Evolutionary conservation across 2,888 invertebrate genomes (phyloP).

Genomic region (Tachina lurida): DNA sequence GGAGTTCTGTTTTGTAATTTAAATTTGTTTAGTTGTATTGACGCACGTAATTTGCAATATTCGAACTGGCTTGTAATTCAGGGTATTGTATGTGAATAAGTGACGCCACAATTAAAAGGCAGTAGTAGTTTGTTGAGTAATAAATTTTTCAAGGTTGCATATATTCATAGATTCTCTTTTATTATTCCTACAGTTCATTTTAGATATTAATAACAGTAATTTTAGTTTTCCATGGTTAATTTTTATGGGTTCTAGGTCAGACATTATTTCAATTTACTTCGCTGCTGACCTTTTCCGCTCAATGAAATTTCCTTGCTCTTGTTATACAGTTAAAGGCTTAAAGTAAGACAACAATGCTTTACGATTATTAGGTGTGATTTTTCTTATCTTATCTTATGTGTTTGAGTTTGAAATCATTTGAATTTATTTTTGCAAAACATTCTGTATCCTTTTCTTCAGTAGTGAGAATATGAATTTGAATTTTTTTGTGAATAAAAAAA

Average conservation of each 20-base stretch:
- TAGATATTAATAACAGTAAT: background rate
- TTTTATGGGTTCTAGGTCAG: background rate
- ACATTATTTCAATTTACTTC: background rate
- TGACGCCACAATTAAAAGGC: no score
- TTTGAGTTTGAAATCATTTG: background rate
- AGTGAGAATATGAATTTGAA: background rate
- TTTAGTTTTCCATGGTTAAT: constrained; percentile 18
- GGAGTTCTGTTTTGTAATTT: no score
- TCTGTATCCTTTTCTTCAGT: background rate
- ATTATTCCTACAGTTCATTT: constrained; percentile 1
- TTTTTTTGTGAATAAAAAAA: background rate
- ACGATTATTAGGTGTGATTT: constrained; percentile 22
- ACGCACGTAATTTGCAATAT: no score
- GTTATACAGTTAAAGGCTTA: constrained; percentile 14
- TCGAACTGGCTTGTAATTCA: no score
- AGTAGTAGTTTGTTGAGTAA: background rate
- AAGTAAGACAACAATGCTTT: background rate
- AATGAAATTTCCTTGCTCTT: background rate
- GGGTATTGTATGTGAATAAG: no score
- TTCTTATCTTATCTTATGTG: background rate
- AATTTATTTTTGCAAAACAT: background rate
- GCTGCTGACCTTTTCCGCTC: background rate
- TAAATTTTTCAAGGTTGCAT: constrained; percentile 74
- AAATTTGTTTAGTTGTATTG: no score
- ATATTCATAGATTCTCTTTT: background rate